Percentiles rank a stretch among this genome's conserved stretches.
phyloP scores from a whole-genome alignment of 2,797 vertebrate species.

The Sebastolobus alascanus region DNA sequence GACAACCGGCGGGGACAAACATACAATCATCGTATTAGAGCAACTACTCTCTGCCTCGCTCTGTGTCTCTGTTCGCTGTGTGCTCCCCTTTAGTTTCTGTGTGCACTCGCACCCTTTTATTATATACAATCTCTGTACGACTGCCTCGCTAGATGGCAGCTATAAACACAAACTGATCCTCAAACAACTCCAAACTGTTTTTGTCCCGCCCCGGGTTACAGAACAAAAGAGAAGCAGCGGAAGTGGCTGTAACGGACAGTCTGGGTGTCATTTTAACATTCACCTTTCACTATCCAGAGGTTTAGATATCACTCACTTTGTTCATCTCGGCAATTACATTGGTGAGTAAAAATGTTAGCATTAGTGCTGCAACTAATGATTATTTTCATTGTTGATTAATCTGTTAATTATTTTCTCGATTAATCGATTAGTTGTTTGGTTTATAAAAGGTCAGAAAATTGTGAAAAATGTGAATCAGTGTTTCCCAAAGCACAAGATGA shows the following conservation, averaged over 20 bases:
- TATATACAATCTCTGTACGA: conserved; percentile 68
- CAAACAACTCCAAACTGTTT: conserved; percentile 66
- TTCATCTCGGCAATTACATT: too few species aligned
- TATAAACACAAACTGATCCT: conserved; percentile 64
- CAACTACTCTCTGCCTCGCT: conserved; percentile 62
- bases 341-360: too few species aligned
- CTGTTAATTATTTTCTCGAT: background rate
- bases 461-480: too few species aligned
- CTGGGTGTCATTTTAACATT: background rate
- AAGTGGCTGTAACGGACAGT: background rate
- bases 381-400: background rate
- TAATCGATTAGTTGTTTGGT: too few species aligned
- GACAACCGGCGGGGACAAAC: conserved; percentile 94
- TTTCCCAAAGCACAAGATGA: too few species aligned
- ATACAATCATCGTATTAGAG: conserved; percentile 98
- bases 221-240: background rate
- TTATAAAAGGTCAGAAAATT: too few species aligned
- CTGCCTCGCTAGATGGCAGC: conserved; percentile 57
- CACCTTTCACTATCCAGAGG: background rate
- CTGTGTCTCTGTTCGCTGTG: conserved; percentile 39
- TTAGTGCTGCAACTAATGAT: too few species aligned
- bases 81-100: conserved; percentile 28
- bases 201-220: background rate
- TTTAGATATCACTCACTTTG: background rate
- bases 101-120: conserved; percentile 52